A percentile compares a stretch with the other conserved stretches of the same genome.
These are phyloP conservation scores for Blennius ocellaris DNA, from an alignment of 2,113 vertebrate genomes.

Conservation along the genomic window DNA sequence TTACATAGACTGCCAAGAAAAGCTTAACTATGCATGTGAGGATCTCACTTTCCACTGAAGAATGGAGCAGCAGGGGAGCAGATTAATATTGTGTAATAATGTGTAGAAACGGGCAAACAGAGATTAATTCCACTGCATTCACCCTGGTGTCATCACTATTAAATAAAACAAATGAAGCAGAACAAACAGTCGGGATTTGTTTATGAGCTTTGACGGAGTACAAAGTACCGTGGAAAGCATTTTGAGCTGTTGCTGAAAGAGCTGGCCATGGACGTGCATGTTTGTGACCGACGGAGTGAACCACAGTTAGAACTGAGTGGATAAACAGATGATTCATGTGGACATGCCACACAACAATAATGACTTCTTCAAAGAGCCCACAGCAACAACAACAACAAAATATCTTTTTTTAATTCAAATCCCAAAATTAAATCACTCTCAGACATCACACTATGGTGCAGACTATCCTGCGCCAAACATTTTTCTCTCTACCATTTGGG, in stretches of 20 bases:
- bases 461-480: slow-evolving; percentile 4
- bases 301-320: slow-evolving; percentile 52
- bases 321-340: slow-evolving; percentile 72
- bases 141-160: not conserved
- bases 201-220: slow-evolving; percentile 22
- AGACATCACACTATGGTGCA: slow-evolving; percentile 17
- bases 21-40: slow-evolving; percentile 19
- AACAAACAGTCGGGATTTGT: slow-evolving; percentile 14
- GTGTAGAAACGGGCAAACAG: slow-evolving; percentile 15
- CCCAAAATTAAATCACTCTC: slow-evolving; percentile 45
- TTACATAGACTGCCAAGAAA: slow-evolving; percentile 19
- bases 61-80: slow-evolving; percentile 16
- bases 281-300: slow-evolving; percentile 39
- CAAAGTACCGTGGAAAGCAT: slow-evolving; percentile 1
- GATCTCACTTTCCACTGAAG: slow-evolving; percentile 8
- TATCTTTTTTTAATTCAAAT: slow-evolving; percentile 60
- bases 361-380: slow-evolving; percentile 56
- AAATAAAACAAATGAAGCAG: slow-evolving; percentile 9
- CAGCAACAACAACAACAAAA: slow-evolving; percentile 15
- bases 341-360: slow-evolving; percentile 71
- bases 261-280: slow-evolving; percentile 43
- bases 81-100: slow-evolving; percentile 10
- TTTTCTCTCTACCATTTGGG: too few species aligned
- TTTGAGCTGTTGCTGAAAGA: slow-evolving; percentile 45
- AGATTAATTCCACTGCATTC: not conserved